Evolutionary conservation across 2,888 invertebrate species (phyloP), one percentile per base, ranked within the genome.

Genomic region (Cheilosia soror): DNA sequence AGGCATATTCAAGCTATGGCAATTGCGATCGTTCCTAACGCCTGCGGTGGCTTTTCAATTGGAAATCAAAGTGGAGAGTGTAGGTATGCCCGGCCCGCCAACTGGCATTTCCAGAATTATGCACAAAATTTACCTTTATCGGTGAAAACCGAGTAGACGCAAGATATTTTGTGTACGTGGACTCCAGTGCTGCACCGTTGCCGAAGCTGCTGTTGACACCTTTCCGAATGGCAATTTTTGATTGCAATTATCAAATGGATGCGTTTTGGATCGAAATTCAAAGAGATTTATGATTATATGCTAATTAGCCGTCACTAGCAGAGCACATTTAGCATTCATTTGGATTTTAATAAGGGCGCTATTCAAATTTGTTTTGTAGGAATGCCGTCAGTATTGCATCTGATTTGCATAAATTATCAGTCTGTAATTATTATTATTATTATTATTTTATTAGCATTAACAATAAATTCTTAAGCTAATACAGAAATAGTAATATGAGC

Each of bases 161-260:
- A 15, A 13, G 11, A 2, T 7, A 15, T 15, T 11, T 15, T 5
- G 2, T 44, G 3, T 27, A 60, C 9, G 44, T 44, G 15, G 13
- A 27, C 25, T 63, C 13, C 31, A 20, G 6, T 29, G 20, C 58
- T 11, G 4, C 7, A 11, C 29, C 25, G 27, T 13, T 7, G 58
- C 15, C 53, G 44, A 3, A 13, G 7, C 29, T 63, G 63, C 27
- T 73, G 62, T 63, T 63, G 62, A 55, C 73, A 63, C 44, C 55
- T 44, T 44, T 73, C 5, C 42, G 44, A 62, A 44, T 62, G 73
- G 25, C 9, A 73, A 73, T 53, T 72, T 72, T 51, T 20, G 60
- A 72, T 60, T 72, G 60, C 72, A 62, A 44, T 42, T 53, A 63
- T 44, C 31, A 53, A 13, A 37, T 37, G 57, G 37, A 58, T 58